phyloP scores from a whole-genome alignment of 23 tunicate genomes.

The Clavelina lepadiformis region DNA sequence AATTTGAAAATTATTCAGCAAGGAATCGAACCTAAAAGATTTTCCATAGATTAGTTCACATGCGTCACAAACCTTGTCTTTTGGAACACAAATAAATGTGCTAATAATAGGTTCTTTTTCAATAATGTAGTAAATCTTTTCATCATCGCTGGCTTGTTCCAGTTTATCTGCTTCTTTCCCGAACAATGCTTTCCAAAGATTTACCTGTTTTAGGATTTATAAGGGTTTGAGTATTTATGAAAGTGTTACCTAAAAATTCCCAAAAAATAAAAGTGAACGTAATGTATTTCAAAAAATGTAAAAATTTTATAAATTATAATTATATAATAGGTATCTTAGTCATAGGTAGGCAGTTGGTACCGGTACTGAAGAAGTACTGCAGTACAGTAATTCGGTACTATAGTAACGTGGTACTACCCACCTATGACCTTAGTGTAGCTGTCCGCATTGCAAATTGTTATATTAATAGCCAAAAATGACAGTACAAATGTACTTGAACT shows the following conservation, averaged over 20 bases:
- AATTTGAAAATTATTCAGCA: no score
- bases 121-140: conserved; percentile 94
- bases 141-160: conserved; percentile 99
- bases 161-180: conserved; percentile 99
- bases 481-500: no score
- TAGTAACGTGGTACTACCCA: no score
- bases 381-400: no score
- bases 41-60: no score
- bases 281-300: not conserved
- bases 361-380: no score
- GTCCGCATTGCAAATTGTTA: no score
- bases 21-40: no score
- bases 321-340: not conserved
- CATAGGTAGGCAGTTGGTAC: not conserved
- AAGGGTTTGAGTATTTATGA: not conserved
- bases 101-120: conserved; percentile 96
- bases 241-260: not conserved
- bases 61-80: conserved; percentile 58
- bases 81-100: conserved; percentile 88
- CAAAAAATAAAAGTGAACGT: conserved; percentile 2
- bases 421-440: no score
- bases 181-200: conserved; percentile 94
- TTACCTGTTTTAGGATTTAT: conserved; percentile 23
- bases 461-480: no score
- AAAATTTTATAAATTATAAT: conserved; percentile 3